Base-by-base conservation (phyloP, 2,888 invertebrate genomes). In the Ypsolopha sequella region DNA sequence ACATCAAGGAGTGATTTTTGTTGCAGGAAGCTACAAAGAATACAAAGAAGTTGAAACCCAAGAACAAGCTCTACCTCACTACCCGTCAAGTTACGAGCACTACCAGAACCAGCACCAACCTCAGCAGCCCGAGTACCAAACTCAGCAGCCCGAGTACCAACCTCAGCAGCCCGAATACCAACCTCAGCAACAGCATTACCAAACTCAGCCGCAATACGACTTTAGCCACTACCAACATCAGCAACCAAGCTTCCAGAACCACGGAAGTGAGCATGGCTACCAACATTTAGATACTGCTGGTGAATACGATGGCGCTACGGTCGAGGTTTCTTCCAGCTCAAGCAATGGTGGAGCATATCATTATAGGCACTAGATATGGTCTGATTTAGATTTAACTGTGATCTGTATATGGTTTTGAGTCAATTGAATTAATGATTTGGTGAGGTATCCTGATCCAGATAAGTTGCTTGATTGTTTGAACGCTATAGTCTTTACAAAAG, bases 21-120 rank as follows among this genome's bases (percentile, higher is more conserved):
- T 61, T 62, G 0, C 60, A 73, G 75, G 73, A 45, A 60, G 66
- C 51, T 73, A 75, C 57, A 60, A 55, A 45, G 60, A 62, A 7
- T 47, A 47, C 33, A 2, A 48, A 2, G 44, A 50, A 39, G 33
- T 36, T 38, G 9, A 44, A 38, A n/a, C 2, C 2, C 48, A 52
- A 34, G 34, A 48, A 24, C 10, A n/a, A 33, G n/a, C 14, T 1
- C 43, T 10, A 7, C 6, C 33, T 14, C 62, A 63, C 41, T 54
- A 58, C 14, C 58, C 60, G 14, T 54, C 59, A 10, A 56, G 52
- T 10, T 56, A 60, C 52, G 57, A 52, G 4, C 52, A 54, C 34
- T 54, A 56, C 47, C 60, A 60, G 24, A 55, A 55, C 7, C 45
- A 44, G n/a, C 43, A n/a, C 39, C 4, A n/a, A 13, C 36, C 36